These are phyloP conservation scores for Dexiosoma caninum DNA, from an alignment of 2,888 invertebrate species.

Conservation along the genomic window DNA sequence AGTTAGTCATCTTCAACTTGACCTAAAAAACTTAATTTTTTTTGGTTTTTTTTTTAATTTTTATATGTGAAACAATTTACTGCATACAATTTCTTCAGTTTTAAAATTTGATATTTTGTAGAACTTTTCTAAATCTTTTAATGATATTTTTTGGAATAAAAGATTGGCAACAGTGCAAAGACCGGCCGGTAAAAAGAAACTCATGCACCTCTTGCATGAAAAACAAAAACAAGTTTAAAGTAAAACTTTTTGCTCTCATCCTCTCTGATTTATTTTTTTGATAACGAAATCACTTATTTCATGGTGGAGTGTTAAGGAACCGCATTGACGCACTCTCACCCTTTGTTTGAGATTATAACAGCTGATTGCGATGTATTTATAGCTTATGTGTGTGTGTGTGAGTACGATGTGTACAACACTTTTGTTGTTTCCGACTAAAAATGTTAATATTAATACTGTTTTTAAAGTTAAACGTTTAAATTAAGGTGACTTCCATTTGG, in stretches of 20 bases:
- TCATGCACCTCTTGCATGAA: constrained; percentile 13
- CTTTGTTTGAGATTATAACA: constrained; percentile 7
- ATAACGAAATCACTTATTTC: neutral
- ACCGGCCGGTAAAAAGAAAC: constrained; percentile 69
- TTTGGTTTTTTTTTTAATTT: no score
- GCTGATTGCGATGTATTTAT: constrained; percentile 57
- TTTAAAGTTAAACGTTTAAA: neutral
- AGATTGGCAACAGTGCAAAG: no score
- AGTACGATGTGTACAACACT: neutral
- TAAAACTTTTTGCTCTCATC: constrained; percentile 31
- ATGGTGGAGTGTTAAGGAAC: neutral
- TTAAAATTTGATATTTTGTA: no score
- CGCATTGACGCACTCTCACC: neutral
- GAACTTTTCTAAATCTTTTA: no score
- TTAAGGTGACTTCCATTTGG: neutral
- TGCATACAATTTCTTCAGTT: no score
- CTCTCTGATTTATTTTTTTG: constrained; percentile 20
- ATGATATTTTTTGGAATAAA: no score
- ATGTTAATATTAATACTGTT: neutral
- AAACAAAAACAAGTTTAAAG: neutral
- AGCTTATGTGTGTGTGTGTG: constrained; percentile 17
- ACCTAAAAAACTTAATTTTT: no score
- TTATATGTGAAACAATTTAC: no score
- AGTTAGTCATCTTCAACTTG: no score
- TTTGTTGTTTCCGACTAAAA: neutral